Evolutionary conservation across 2,888 invertebrate genomes (phyloP).

Genomic region (Hypsopygia costalis): DNA sequence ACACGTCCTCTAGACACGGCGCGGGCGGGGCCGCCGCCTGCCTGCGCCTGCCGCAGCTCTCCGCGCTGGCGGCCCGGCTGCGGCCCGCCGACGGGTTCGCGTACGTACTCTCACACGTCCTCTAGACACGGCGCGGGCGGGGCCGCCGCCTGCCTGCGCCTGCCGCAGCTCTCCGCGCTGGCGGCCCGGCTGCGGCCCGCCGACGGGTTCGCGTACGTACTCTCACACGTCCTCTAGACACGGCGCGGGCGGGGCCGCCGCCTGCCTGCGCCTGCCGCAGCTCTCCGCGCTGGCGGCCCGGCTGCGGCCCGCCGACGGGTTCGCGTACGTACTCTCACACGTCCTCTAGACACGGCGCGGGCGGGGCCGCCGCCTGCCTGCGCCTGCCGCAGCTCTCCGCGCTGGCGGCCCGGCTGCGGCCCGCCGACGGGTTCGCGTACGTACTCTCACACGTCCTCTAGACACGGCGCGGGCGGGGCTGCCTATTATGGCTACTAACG

Average conservation of each 20-base stretch:
- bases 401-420: conserved; percentile 37
- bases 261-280: conserved; percentile 62
- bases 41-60: conserved; percentile 37
- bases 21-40: conserved; percentile 67
- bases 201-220: conserved; percentile 57
- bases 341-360: too few species aligned
- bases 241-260: conserved; percentile 44
- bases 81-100: conserved; percentile 49
- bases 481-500: too few species aligned
- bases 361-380: conserved; percentile 64
- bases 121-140: conserved; percentile 47
- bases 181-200: conserved; percentile 37
- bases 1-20: conserved; percentile 11
- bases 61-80: conserved; percentile 35
- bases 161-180: conserved; percentile 29
- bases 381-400: conserved; percentile 38
- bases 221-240: too few species aligned
- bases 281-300: conserved; percentile 35
- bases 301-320: conserved; percentile 43
- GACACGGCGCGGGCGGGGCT: conserved; percentile 46
- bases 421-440: conserved; percentile 55
- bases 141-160: conserved; percentile 66
- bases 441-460: too few species aligned
- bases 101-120: too few species aligned
- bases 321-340: conserved; percentile 60